These are phyloP conservation scores for Pheosia tremula DNA, from an alignment of 2,888 invertebrate genomes.

Conservation along the genomic window DNA sequence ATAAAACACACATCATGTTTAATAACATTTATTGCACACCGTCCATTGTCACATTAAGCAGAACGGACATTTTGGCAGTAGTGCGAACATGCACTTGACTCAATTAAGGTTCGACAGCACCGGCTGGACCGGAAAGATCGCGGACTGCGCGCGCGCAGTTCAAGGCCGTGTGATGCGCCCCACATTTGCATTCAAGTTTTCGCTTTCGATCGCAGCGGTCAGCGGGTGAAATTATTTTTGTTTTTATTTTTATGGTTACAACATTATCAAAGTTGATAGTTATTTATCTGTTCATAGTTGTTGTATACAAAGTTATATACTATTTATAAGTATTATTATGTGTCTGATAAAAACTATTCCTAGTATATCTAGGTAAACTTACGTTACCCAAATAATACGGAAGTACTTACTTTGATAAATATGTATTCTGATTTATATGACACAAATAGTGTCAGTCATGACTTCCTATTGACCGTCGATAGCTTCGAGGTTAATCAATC, in stretches of 20 bases:
- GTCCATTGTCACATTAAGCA: conserved; percentile 33
- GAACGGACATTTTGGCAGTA: conserved; percentile 19
- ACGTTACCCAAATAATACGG: too few species aligned
- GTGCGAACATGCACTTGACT: conserved; percentile 40
- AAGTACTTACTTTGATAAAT: too few species aligned
- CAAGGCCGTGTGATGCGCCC: conserved; percentile 32
- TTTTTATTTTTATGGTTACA: neutral
- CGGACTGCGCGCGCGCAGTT: conserved; percentile 19
- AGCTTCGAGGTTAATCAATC: conserved; percentile 27
- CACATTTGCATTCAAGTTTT: conserved; percentile 22
- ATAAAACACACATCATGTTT: conserved; percentile 5
- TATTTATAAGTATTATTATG: too few species aligned
- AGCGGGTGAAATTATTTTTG: conserved; percentile 25
- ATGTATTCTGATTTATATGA: neutral
- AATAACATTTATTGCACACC: conserved; percentile 4
- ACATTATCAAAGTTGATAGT: neutral
- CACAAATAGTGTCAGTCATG: conserved; percentile 17
- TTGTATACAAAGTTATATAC: too few species aligned
- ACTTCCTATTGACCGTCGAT: conserved; percentile 31
- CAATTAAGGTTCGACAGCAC: conserved; percentile 40
- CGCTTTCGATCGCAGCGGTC: conserved; percentile 24
- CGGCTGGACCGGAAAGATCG: conserved; percentile 44
- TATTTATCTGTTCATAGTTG: neutral
- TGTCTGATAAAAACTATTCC: too few species aligned
- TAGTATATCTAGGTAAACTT: too few species aligned